Evolutionary conservation across 2,888 invertebrate species (phyloP), one percentile per base, ranked within the genome.

Genomic region (Thymelicus lineola): DNA sequence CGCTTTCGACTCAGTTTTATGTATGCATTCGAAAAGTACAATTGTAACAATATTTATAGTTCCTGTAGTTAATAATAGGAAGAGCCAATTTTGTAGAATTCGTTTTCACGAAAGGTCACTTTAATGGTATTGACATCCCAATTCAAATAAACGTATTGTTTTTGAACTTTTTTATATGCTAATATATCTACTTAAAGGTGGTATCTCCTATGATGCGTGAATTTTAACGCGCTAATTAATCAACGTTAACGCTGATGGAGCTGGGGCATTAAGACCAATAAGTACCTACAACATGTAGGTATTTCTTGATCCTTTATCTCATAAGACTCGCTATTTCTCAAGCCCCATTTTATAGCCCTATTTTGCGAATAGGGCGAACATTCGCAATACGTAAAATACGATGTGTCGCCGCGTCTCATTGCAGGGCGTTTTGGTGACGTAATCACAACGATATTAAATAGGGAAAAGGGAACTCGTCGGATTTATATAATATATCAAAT

Each of bases 1-100:
- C 28, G 35, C 46, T 61, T 61, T 61, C 15, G 9, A 46, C 59
- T 46, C 28, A 14, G 46, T 46, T 61, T 61, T 61, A 61, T 61
- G 61, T 46, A 61, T 35, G 3, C 20, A 20, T 20, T 60, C 28
- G 45, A 28, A 60, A 61, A 61, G 46, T 61, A n/a, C n/a, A n/a
- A n/a, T 61, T n/a, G 12, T 46, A 35, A 46, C 46, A 28, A 46
- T 61, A 61, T 61, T n/a, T n/a, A n/a, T 61, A 46, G 46, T 46
- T 61, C 46, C 28, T 28, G 20, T 17, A 46, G 45, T 61, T 61
- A 46, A 5, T 61, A 57, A 61, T 61, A 46, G 7, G 36, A 61
- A 61, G 28, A 15, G 46, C 20, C 36, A 35, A 1, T 14, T 10
- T 9, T n/a, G 42, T 45, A 12, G 20, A 60, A 59, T 20, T 58